Conservation (phyloP, 2,797 vertebrate species). For the Mormyrops attenuatus region DNA sequence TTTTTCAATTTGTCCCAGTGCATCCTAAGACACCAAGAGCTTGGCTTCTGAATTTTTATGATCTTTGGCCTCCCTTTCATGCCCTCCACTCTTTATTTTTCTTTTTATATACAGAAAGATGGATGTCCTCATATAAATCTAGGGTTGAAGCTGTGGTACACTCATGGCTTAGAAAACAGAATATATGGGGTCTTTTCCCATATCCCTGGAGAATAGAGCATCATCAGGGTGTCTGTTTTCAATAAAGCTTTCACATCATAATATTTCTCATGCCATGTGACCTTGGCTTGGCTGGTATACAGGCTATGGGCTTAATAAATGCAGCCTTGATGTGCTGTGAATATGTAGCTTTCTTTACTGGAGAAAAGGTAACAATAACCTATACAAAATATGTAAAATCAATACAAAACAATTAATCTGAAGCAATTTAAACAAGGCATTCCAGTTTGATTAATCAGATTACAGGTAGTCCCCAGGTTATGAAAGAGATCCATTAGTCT, state of each 20-base stretch:
- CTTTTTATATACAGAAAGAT: slow-evolving; percentile 7
- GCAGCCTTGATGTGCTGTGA: background rate
- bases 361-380: background rate
- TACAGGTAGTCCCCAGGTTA: background rate
- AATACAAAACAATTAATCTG: background rate
- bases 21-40: background rate
- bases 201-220: background rate
- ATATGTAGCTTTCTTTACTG: background rate
- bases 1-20: slow-evolving; percentile 4
- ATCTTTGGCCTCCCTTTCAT: slow-evolving; percentile 12
- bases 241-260: background rate
- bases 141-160: background rate
- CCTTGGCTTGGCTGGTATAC: background rate
- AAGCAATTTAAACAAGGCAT: background rate
- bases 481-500: background rate
- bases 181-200: background rate
- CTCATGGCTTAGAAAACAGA: background rate
- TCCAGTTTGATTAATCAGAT: slow-evolving; percentile 31
- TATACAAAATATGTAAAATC: background rate
- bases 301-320: background rate
- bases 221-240: slow-evolving; percentile 7
- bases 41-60: background rate
- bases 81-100: background rate
- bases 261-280: background rate
- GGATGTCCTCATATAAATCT: slow-evolving; percentile 9